Evolutionary conservation across 2,888 invertebrate species (phyloP).

Genomic region (Seira musarum): DNA sequence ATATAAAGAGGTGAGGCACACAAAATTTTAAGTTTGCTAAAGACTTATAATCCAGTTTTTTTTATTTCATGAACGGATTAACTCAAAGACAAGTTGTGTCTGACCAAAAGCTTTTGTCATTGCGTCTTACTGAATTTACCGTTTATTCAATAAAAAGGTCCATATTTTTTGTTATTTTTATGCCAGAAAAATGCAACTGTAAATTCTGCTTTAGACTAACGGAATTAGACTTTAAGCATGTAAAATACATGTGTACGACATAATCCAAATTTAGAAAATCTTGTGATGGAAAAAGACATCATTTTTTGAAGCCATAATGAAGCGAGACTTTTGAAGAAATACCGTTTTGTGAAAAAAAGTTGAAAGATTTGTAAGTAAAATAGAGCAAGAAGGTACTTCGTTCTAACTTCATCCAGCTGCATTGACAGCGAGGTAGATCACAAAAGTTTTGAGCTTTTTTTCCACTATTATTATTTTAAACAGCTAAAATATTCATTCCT

Average conservation of each 20-base stretch:
- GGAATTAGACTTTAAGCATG: neutral
- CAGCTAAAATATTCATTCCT: constrained; percentile 13
- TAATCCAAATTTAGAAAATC: neutral
- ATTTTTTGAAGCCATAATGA: neutral
- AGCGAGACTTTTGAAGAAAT: neutral
- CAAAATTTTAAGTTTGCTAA: no score
- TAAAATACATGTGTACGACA: no score
- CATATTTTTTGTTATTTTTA: neutral
- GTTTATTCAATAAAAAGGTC: neutral
- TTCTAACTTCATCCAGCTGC: no score
- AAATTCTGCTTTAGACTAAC: neutral
- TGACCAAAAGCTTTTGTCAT: neutral
- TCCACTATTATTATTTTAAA: constrained; percentile 14
- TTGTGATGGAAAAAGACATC: no score
- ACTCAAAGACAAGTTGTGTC: neutral
- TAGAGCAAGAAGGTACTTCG: neutral
- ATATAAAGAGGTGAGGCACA: no score
- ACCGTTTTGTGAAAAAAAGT: neutral
- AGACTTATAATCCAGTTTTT: no score
- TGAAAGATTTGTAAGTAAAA: neutral
- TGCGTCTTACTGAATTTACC: neutral
- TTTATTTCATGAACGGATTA: no score
- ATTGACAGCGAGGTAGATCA: neutral
- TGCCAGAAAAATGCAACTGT: neutral
- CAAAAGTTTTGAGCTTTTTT: neutral